Conservation (phyloP, 2,113 vertebrate species). For the Pseudopipra pipra region DNA sequence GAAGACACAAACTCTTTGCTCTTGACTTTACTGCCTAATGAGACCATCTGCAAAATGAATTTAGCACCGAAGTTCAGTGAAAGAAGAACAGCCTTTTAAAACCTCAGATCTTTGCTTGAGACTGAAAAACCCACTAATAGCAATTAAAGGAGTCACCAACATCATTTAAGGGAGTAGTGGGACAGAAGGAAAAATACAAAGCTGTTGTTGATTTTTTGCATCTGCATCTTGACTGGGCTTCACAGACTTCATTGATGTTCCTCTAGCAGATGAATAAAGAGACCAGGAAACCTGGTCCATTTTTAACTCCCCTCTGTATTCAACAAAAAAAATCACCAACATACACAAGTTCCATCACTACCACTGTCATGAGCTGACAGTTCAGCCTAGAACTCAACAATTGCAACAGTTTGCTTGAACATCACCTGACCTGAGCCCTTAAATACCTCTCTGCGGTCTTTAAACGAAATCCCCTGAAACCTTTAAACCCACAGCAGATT, state of each 20-base stretch:
- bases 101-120: neutral
- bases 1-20: neutral
- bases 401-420: neutral
- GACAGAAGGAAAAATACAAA: neutral
- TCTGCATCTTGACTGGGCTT: neutral
- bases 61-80: neutral
- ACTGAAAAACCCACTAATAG: neutral
- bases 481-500: neutral
- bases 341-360: neutral
- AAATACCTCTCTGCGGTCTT: neutral
- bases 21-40: neutral
- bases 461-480: neutral
- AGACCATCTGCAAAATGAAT: neutral
- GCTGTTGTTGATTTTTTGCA: neutral
- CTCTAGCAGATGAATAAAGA: neutral
- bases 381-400: neutral
- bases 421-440: neutral
- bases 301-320: neutral
- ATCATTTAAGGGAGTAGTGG: neutral
- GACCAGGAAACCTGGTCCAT: neutral
- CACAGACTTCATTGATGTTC: neutral
- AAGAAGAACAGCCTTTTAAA: neutral
- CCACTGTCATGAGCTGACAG: fast-evolving
- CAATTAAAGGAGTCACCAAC: neutral
- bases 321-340: neutral